Evolutionary conservation across 2,888 invertebrate genomes (phyloP), one percentile per base, ranked within the genome.

Genomic region (Malthinus seriepunctatus): DNA sequence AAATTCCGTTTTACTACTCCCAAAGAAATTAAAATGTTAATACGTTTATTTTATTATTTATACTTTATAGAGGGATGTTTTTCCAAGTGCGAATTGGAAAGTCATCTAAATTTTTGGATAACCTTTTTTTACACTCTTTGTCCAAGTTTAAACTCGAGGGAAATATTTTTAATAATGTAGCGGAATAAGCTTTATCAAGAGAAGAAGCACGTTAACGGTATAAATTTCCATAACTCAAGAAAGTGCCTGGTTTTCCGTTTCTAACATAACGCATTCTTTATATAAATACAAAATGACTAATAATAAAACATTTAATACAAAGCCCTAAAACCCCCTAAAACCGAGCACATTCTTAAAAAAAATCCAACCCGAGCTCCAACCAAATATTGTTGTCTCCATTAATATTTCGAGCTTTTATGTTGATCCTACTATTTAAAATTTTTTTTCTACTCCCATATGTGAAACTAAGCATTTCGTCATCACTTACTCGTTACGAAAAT

Each of bases 121-220:
- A 23, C 23, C 23, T 23, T 23, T 2, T 23, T 23, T 23, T 23
- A 23, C 23, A 23, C 23, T 2, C 23, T 23, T 23, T 23, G 23
- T 14, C 9, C 42, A 42, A 42, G 32, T 51, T 42, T 42, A 42
- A 42, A 37, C 52, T 44, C 52, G 11, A 35, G 45, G 35, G 45
- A 52, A 45, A 52, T 45, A 45, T 52, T 52, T 52, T 52, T 52
- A 52, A 52, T 52, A 52, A 52, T 45, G 34, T 45, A 52, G 52
- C 52, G 45, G 52, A 51, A 52, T 45, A 45, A 45, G 52, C 45
- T 52, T 52, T 45, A 52, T 45, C 44, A 52, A 52, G 52, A 45
- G 52, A 52, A 45, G 51, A 51, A 39, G 52, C 44, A 52, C 52
- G 52, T 52, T 52, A 52, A 52, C 52, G 44, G 52, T 52, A 52